Percentiles rank a stretch among this genome's conserved stretches.
These are phyloP conservation scores for Daphoenositta chrysoptera DNA, from an alignment of 2,113 vertebrate species.

Conservation along the genomic window DNA sequence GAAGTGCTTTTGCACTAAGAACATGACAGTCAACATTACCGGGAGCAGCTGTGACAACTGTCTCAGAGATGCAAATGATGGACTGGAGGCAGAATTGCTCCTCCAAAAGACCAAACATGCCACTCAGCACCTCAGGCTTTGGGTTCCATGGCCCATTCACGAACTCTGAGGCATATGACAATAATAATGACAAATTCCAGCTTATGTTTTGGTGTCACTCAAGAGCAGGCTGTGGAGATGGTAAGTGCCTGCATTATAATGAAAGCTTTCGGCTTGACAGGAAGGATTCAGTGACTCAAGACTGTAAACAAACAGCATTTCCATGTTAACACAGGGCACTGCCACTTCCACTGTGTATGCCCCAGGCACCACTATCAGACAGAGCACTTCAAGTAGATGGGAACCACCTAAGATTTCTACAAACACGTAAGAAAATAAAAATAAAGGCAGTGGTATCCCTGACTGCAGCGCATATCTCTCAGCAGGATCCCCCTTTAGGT, in stretches of 20 bases:
- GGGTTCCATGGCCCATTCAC: neutral
- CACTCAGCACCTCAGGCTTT: neutral
- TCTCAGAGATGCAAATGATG: conserved; percentile 24
- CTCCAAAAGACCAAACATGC: conserved; percentile 41
- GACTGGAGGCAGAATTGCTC: conserved; percentile 21
- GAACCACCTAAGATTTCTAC: neutral
- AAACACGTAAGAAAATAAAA: neutral
- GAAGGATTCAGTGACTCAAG: conserved; percentile 27
- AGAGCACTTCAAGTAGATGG: neutral
- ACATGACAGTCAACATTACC: neutral
- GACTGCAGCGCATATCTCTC: neutral
- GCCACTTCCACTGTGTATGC: conserved; percentile 1
- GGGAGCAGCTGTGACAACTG: conserved; percentile 29
- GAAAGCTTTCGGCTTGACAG: conserved; percentile 31
- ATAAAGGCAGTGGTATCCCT: neutral
- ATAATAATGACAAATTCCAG: neutral
- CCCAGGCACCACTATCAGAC: conserved; percentile 18
- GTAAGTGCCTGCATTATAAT: conserved; percentile 22
- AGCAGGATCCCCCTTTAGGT: neutral
- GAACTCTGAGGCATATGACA: conserved; percentile 22
- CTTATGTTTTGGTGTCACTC: conserved; percentile 24
- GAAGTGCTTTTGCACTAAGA: neutral
- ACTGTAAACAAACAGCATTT: conserved; percentile 53
- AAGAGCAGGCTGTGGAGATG: neutral
- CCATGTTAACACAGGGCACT: conserved; percentile 18